Evolutionary conservation across 2,113 vertebrate genomes (phyloP).

Genomic region (Albula glossodonta): DNA sequence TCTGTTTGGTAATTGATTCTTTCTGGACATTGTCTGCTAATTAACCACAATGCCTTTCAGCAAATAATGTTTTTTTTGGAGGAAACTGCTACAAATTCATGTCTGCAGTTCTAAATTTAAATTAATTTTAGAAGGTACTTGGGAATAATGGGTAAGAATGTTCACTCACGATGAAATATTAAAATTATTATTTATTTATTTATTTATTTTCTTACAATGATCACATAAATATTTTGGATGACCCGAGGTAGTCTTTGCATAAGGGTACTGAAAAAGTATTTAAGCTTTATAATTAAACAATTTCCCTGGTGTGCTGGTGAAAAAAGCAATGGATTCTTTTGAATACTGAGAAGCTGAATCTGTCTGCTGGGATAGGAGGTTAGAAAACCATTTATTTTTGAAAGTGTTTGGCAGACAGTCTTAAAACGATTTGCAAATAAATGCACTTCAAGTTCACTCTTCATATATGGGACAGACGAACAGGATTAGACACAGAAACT

Average conservation of each 20-base stretch:
- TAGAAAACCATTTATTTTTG: background rate
- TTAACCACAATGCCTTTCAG: background rate
- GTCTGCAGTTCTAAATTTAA: too few species aligned
- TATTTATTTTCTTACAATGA: background rate
- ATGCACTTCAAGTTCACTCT: background rate
- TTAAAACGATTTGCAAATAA: conserved; percentile 7
- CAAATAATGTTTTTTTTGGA: background rate
- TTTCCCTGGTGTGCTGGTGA: background rate
- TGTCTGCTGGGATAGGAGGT: background rate
- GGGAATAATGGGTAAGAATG: too few species aligned
- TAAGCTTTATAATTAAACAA: background rate
- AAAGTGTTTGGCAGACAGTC: conserved; percentile 10
- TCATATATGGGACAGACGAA: background rate
- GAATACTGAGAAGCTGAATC: background rate
- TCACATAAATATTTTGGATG: background rate
- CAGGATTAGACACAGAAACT: background rate
- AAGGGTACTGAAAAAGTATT: background rate
- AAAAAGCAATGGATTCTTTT: background rate
- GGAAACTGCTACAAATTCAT: too few species aligned
- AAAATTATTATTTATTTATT: background rate
- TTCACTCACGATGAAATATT: background rate
- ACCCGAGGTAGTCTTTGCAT: background rate
- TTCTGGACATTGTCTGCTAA: background rate
- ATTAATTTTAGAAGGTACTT: too few species aligned
- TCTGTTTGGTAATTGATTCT: too few species aligned